phyloP scores from a whole-genome alignment of 2,113 vertebrate genomes.

The Neomonachus schauinslandi region DNA sequence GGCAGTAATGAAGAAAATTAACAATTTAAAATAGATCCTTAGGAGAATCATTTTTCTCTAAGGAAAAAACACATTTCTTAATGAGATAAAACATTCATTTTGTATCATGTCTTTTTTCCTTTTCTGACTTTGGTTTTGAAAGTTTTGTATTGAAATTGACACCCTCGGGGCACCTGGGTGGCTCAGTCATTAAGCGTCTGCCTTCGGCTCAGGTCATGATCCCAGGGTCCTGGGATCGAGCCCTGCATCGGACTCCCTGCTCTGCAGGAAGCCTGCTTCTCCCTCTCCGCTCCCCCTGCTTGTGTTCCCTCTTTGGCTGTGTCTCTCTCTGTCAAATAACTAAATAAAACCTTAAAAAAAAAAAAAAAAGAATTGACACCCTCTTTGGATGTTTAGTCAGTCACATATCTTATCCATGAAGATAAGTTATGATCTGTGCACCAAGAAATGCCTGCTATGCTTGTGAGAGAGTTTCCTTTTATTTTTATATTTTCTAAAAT shows the following conservation, averaged over 20 bases:
- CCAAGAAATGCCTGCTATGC: background rate
- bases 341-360: too few species aligned
- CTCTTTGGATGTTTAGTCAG: background rate
- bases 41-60: constrained; percentile 22
- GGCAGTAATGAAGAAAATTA: background rate
- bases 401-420: background rate
- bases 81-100: background rate
- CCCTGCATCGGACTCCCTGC: too few species aligned
- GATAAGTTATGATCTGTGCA: background rate
- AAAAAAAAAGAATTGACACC: background rate
- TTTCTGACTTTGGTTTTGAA: background rate
- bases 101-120: background rate
- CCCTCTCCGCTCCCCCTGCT: too few species aligned
- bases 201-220: too few species aligned
- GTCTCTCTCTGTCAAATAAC: too few species aligned
- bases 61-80: background rate
- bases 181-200: too few species aligned
- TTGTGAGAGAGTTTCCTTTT: background rate
- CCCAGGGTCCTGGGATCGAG: too few species aligned
- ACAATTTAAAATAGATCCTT: constrained; percentile 6
- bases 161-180: background rate
- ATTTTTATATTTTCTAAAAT: constrained; percentile 37
- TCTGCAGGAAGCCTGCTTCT: too few species aligned
- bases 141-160: background rate
- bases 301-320: too few species aligned